Percentiles rank a stretch among this genome's conserved stretches.
Conservation (phyloP, 2,113 vertebrate species). For the Spilogale gracilis region DNA sequence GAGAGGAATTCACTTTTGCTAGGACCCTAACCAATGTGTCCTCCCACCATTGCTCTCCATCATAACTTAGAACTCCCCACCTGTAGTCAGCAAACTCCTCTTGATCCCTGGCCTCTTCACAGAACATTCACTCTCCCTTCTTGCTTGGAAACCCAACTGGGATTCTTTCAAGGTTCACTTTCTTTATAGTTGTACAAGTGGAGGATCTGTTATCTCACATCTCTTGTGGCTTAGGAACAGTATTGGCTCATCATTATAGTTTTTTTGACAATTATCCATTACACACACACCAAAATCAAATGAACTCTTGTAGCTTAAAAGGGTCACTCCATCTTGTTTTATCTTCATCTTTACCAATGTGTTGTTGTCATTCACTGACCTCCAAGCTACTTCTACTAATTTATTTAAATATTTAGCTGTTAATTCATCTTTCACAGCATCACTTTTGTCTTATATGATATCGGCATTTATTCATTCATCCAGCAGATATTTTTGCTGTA, state of each 20-base stretch:
- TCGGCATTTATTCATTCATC: neutral
- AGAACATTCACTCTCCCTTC: neutral
- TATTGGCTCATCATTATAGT: neutral
- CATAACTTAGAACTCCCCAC: too few relatives aligned
- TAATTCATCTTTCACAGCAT: neutral
- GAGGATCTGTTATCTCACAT: neutral
- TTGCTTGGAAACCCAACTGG: neutral
- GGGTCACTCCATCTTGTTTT: neutral
- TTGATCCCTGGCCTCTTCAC: neutral
- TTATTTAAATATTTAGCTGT: neutral
- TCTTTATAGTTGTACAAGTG: neutral
- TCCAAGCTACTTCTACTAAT: neutral
- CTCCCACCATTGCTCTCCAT: accelerated
- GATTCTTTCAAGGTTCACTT: neutral
- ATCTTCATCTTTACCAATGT: neutral
- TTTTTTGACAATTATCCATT: neutral
- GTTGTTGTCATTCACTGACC: neutral
- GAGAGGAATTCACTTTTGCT: neutral
- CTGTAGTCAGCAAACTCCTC: neutral
- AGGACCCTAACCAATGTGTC: neutral
- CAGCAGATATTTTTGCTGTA: neutral
- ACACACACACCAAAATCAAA: neutral
- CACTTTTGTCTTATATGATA: neutral
- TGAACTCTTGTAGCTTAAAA: neutral
- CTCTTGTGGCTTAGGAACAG: neutral